Evolutionary conservation across 2,797 vertebrate species (phyloP), one percentile per base, ranked within the genome.

Genomic region (Gobio occitaniae): DNA sequence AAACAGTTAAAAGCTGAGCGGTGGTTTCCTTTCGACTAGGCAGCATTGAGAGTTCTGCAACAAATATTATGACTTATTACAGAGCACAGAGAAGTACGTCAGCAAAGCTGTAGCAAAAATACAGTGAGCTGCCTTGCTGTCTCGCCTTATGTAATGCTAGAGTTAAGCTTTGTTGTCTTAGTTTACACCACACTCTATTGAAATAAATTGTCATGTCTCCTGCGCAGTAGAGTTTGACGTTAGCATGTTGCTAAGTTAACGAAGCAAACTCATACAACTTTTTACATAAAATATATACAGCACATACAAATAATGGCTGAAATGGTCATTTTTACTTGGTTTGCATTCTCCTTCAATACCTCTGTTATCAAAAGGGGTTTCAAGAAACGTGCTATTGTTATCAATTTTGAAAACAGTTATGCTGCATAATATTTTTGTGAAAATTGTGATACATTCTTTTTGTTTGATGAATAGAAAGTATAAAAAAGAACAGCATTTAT

Each of bases 31-130:
- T 78, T 84, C 52, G 78, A 59, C 25, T 66, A 41, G 32, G 44
- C 36, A 17, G 15, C 72, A 54, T 41, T 44, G 32, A 66, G 21
- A 66, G 29, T 21, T 32, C 15, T 36, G 41, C 56, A 50, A n/a
- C 69, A 65, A 41, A 76, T 83, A 48, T 74, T 82, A 74, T 6
- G 29, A 82, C 19, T 68, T 19, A 74, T 72, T 12, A 50, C 47
- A 72, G 48, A 25, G 19, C 29, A 74, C 44, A 75, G 61, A 82
- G 6, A n/a, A 72, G 10, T 48, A 38, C 1, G 21, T 80, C 66
- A 32, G 25, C 41, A 78, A 65, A 78, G 36, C 19, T 15, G 29
- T 56, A n/a, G 74, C 17, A 52, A 74, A 36, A 50, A 74, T 56
- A 10, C 17, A 36, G 29, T n/a, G 11, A 56, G 32, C 32, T 15